Base-by-base conservation (phyloP, 2,888 invertebrate species). In the Microplitis deprimator region DNA sequence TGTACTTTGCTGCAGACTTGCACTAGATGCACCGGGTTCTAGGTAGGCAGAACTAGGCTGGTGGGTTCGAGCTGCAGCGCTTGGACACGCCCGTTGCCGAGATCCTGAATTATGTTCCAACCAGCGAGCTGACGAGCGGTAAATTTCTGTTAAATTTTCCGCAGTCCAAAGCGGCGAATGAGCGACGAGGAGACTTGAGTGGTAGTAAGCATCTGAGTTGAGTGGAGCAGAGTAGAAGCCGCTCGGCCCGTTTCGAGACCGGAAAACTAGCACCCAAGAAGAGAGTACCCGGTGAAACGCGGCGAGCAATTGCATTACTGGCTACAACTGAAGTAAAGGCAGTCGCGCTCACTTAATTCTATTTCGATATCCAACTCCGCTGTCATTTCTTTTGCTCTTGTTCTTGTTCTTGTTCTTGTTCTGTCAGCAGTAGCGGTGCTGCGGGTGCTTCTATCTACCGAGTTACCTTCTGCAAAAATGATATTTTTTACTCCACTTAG, bases 291-390 rank as follows among this genome's bases (percentile, higher is more conserved):
- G 85, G 81, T 81, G 83, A 83, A 85, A 85, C 84, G 83, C 86
- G 83, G 82, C 83, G 84, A 85, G 85, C 85, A 86, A 87, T 87
- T 85, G 83, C 85, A 86, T 87, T 86, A 87, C 83, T 80, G 73
- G 50, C 10, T n/a, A 40, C 17, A 8, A 17, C 41, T 61, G 29
- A 17, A 68, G 50, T 50, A 13, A 50, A 50, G 50, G 50, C 13
- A 50, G 50, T 50, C 50, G 50, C 50, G 50, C 50, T 50, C 50
- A 50, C 50, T 50, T 50, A 50, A 50, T 50, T 50, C 50, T 50
- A 50, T 50, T 50, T 50, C 50, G 50, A 50, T 50, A 50, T 50
- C 50, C 50, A 13, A 50, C 50, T 50, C 13, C 50, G 20, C 20
- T 50, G 50, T 50, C 50, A 13, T 50, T 50, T 50, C 50, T 50